Evolutionary conservation across 2,113 vertebrate species (phyloP).

Genomic region (Panurus biarmicus): DNA sequence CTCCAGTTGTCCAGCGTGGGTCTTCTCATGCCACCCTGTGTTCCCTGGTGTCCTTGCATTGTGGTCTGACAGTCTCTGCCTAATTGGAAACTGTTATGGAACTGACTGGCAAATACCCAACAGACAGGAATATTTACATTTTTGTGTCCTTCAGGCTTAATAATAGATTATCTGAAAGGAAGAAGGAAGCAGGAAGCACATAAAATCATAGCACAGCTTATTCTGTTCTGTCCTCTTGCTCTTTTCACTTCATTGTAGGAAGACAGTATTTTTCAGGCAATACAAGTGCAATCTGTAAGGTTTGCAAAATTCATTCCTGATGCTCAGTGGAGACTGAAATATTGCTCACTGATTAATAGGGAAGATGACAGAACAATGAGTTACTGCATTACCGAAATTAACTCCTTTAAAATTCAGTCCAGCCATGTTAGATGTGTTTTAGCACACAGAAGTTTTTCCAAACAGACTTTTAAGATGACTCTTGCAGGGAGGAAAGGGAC

Average conservation of each 20-base stretch:
- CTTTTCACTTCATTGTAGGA: background rate
- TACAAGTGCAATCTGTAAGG: background rate
- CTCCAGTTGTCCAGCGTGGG: background rate
- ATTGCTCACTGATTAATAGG: slow-evolving; percentile 8
- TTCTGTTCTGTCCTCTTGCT: background rate
- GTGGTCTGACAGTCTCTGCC: background rate
- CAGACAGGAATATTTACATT: background rate
- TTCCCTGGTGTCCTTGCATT: background rate
- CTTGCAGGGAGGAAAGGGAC: background rate
- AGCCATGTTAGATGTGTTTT: background rate
- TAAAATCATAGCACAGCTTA: background rate
- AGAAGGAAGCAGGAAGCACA: background rate
- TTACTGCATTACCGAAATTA: background rate
- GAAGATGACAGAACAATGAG: background rate
- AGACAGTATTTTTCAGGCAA: background rate
- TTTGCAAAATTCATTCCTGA: slow-evolving; percentile 9
- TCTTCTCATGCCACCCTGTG: background rate
- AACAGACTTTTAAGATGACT: background rate
- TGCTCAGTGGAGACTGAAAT: background rate
- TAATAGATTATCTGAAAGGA: background rate
- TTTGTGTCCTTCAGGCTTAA: background rate
- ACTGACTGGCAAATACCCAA: background rate
- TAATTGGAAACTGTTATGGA: background rate
- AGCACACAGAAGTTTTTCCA: background rate
- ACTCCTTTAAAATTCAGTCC: background rate